Conservation (phyloP, 1,140 invertebrate species). For the Drosophila nasuta region DNA sequence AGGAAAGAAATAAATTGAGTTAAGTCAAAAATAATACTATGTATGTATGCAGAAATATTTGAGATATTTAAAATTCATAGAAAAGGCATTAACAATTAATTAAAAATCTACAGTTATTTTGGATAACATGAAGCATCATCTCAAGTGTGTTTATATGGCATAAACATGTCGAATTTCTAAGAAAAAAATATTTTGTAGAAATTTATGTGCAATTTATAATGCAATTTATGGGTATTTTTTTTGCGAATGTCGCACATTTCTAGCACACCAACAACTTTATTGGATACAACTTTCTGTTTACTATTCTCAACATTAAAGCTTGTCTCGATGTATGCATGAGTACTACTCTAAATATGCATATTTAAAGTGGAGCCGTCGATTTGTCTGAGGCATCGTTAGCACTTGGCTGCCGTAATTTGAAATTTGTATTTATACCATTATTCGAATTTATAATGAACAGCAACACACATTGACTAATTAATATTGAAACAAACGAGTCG, state of each 20-base stretch:
- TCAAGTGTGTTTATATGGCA: not conserved
- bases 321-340: constrained; percentile 19
- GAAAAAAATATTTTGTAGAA: constrained; percentile 31
- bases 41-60: not conserved
- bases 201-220: constrained; percentile 72
- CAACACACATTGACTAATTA: constrained; percentile 69
- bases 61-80: not conserved
- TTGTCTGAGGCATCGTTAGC: constrained; percentile 27
- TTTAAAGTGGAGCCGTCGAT: constrained; percentile 41
- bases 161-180: constrained; percentile 1
- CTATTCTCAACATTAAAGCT: constrained; percentile 14
- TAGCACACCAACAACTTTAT: not conserved
- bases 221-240: constrained; percentile 65
- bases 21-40: not conserved
- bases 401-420: constrained; percentile 54
- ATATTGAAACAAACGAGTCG: constrained; percentile 68
- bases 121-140: not conserved
- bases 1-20: not conserved
- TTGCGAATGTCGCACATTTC: constrained; percentile 34
- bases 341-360: constrained; percentile 57
- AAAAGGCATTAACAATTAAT: not conserved
- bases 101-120: not conserved
- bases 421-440: constrained; percentile 62
- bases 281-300: not conserved
- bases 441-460: constrained; percentile 62